phyloP scores from a whole-genome alignment of 2,113 vertebrate species.

The Hippocampus abdominalis region DNA sequence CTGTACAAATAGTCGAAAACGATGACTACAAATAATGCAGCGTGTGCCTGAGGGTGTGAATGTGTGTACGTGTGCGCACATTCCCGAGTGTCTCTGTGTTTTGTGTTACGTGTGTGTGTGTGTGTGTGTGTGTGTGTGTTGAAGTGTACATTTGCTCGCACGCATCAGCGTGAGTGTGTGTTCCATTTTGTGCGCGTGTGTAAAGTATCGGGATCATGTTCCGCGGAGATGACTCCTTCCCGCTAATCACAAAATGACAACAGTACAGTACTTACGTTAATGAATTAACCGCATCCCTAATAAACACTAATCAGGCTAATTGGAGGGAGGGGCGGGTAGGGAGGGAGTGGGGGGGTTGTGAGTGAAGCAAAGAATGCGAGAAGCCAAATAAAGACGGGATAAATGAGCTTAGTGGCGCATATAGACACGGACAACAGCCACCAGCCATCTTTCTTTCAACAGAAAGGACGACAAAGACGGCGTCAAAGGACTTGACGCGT shows the following conservation, averaged over 20 bases:
- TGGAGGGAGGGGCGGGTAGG: neutral
- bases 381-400: neutral
- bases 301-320: conserved; percentile 45
- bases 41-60: neutral
- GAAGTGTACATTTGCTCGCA: no score
- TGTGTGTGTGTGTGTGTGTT: neutral
- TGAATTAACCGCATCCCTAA: conserved; percentile 37
- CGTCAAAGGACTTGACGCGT: neutral
- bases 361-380: neutral
- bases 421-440: conserved; percentile 2
- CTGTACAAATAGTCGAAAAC: neutral
- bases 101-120: neutral
- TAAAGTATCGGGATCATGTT: conserved; percentile 46
- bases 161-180: neutral
- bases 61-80: neutral
- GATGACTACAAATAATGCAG: neutral
- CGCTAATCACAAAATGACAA: conserved; percentile 56
- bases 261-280: conserved; percentile 42
- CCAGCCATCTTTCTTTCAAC: conserved; percentile 1
- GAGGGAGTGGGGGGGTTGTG: neutral
- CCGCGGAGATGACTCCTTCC: conserved; percentile 18
- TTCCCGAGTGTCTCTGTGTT: neutral
- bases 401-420: conserved; percentile 4
- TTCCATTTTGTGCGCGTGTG: conserved; percentile 4
- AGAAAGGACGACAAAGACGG: neutral